Conservation (phyloP, 2,113 vertebrate genomes). For the Arvicanthis niloticus region DNA sequence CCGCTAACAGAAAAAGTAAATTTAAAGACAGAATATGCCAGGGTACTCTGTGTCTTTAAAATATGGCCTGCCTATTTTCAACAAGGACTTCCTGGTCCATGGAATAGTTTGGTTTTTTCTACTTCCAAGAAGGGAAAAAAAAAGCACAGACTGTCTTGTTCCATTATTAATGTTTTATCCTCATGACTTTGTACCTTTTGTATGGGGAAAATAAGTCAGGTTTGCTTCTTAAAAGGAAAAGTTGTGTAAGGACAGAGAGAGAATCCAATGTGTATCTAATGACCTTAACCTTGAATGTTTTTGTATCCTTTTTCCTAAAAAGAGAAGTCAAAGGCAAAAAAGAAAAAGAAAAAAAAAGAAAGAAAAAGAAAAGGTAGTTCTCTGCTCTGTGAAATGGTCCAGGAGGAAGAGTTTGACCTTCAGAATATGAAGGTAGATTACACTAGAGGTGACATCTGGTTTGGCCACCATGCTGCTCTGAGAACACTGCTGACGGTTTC, state of each 20-base stretch:
- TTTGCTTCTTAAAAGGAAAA: neutral
- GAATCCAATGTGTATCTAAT: neutral
- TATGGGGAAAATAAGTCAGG: neutral
- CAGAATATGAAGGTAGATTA: neutral
- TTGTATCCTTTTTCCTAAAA: neutral
- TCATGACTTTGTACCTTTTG: neutral
- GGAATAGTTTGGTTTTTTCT: neutral
- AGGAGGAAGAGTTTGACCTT: neutral
- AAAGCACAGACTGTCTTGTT: neutral
- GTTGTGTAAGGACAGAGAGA: neutral
- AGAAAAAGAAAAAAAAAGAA: no score
- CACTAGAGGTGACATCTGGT: neutral
- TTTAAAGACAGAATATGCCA: neutral
- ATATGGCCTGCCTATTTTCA: neutral
- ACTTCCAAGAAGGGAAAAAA: neutral
- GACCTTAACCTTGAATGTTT: neutral
- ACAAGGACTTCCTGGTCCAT: neutral
- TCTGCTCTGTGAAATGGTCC: slow-evolving; percentile 27
- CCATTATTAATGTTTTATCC: neutral
- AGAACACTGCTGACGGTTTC: neutral
- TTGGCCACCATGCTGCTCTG: neutral
- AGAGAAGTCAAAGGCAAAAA: neutral
- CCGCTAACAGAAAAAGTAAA: neutral
- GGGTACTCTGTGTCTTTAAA: neutral
- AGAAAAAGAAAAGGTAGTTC: no score